Base-by-base conservation (phyloP, 2,888 invertebrate genomes). In the Incurvaria masculella region DNA sequence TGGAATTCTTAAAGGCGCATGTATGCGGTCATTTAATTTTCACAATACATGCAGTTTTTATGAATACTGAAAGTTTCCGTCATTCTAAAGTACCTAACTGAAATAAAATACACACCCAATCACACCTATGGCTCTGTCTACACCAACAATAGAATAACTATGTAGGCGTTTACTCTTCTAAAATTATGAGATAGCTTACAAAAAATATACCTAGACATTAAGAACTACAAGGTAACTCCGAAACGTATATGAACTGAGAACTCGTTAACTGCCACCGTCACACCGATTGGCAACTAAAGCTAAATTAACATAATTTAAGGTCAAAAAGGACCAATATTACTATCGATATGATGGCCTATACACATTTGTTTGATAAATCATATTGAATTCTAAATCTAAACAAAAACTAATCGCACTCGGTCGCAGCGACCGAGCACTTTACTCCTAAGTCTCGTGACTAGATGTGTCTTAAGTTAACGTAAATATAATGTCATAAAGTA, bases 371-470 rank as follows among this genome's bases (percentile, higher is more conserved):
- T 33, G 8, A 33, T 14, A 33, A 33, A 33, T 33, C 33, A 33
- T 33, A 33, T 8, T 33, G 14, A 23, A 14, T 33, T 14, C 33
- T 33, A 33, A 33, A 33, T 33, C 33, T 33, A 33, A 33, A 33
- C 8, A 23, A 6, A 14, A 33, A 33, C 14, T 33, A 33, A 33
- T 14, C 33, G 4, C 33, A 33, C 14, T 33, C 33, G 33, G 33
- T 33, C 33, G 33, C 33, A 14, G 8, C 33, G 33, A 33, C 33
- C 14, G 33, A 33, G 14, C 33, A n/a, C 8, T 33, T 33, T 33
- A 69, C 69, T 71, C 72, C 73, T 75, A 76, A 76, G 78, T 78
- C 78, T 72, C 70, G 67, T 78, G 78, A 78, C 78, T 78, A 78
- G 78, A 78, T 72, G 74, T 74, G 71, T 62, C 73, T 74, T 76